Evolutionary conservation across 2,888 invertebrate genomes (phyloP).

Genomic region (Peribatodes rhomboidaria): DNA sequence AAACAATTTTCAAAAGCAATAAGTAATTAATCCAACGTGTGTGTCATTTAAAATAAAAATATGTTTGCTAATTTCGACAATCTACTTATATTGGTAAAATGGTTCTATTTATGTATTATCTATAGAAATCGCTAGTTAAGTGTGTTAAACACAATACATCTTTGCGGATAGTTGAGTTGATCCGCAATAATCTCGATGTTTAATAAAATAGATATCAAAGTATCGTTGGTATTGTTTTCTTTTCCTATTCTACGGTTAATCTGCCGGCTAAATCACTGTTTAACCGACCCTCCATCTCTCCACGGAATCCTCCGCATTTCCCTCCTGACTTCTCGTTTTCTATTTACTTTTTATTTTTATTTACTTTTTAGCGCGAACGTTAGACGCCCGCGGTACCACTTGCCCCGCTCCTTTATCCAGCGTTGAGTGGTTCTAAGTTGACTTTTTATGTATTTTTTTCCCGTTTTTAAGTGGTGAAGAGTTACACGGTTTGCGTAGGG

Average conservation of each 20-base stretch:
- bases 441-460: conserved; percentile 52
- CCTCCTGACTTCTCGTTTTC: conserved; percentile 65
- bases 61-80: background rate
- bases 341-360: conserved; percentile 58
- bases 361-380: conserved; percentile 65
- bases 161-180: too few relatives aligned
- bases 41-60: background rate
- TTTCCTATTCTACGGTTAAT: background rate
- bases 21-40: background rate
- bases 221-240: too few relatives aligned
- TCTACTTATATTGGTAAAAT: too few relatives aligned
- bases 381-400: conserved; percentile 73
- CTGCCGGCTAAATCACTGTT: background rate
- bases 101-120: too few relatives aligned
- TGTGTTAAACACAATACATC: too few relatives aligned
- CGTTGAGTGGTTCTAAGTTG: conserved; percentile 53
- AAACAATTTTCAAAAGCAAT: conserved; percentile 14
- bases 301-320: conserved; percentile 65
- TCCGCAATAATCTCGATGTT: too few relatives aligned
- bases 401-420: conserved; percentile 63
- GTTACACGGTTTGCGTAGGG: conserved; percentile 35
- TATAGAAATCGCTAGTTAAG: too few relatives aligned
- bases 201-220: too few relatives aligned
- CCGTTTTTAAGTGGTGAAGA: conserved; percentile 43
- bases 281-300: conserved; percentile 26